phyloP scores from a whole-genome alignment of 2,113 vertebrate genomes.

The Desmodus rotundus region DNA sequence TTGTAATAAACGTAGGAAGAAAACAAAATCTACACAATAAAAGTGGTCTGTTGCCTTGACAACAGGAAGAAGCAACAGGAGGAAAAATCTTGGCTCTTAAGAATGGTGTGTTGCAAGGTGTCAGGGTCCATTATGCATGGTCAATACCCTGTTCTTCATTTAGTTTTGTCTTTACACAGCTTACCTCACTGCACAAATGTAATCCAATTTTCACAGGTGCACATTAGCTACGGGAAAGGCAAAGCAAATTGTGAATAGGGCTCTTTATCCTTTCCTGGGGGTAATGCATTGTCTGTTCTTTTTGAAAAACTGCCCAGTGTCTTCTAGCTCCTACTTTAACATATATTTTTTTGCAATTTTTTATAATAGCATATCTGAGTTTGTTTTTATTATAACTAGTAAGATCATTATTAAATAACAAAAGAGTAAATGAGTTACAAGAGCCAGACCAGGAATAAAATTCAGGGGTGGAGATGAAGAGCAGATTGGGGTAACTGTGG shows the following conservation, averaged over 20 bases:
- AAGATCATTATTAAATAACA: constrained; percentile 36
- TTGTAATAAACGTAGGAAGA: neutral
- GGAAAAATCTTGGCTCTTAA: neutral
- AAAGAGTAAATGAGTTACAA: constrained; percentile 30
- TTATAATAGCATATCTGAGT: neutral
- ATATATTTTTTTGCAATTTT: neutral
- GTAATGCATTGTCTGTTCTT: constrained; percentile 22
- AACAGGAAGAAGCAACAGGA: constrained; percentile 36
- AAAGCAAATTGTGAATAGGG: constrained; percentile 25
- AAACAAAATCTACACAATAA: neutral
- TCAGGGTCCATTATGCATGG: neutral
- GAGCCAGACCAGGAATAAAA: constrained; percentile 23
- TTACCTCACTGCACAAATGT: neutral
- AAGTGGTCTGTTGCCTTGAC: constrained; percentile 17
- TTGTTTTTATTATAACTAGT: constrained; percentile 20
- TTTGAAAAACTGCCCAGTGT: constrained; percentile 6
- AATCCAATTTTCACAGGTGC: constrained; percentile 52
- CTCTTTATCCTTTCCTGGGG: neutral
- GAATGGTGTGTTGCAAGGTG: neutral
- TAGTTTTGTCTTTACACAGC: neutral
- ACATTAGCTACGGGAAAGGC: constrained; percentile 19
- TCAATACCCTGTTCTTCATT: neutral
- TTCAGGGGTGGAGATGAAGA: neutral
- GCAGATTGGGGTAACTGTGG: neutral
- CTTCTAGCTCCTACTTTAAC: neutral